phyloP scores from a whole-genome alignment of 2,797 vertebrate species.

The Bufotes viridis region DNA sequence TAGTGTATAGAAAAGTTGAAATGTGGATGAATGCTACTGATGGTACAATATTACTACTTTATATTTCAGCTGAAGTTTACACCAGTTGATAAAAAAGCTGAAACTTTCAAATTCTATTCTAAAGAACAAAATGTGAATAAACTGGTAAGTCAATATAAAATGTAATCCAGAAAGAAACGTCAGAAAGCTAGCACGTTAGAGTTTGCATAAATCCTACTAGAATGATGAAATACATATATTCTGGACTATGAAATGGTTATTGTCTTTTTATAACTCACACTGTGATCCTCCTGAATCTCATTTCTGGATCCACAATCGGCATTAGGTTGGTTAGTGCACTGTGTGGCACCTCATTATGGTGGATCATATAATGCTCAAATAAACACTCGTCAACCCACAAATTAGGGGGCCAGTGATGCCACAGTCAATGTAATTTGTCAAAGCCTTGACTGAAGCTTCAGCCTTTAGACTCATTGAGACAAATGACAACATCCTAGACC shows the following conservation, averaged over 20 bases:
- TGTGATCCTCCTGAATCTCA: background rate
- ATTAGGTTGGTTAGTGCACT: background rate
- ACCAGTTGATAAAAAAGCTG: constrained; percentile 91
- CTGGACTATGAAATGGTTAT: background rate
- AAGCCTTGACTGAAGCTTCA: no score
- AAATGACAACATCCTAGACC: no score
- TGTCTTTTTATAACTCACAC: background rate
- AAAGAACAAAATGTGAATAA: constrained; percentile 91
- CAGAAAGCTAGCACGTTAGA: background rate
- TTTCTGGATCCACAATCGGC: background rate
- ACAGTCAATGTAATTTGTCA: no score
- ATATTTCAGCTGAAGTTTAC: constrained; percentile 87
- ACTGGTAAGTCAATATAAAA: constrained; percentile 77
- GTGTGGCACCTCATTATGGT: background rate
- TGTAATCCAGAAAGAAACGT: background rate
- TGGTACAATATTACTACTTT: background rate
- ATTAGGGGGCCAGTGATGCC: background rate
- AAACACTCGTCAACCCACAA: background rate
- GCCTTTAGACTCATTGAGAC: no score
- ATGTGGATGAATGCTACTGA: background rate
- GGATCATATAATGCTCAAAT: background rate
- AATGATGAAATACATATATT: background rate
- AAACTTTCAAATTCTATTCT: constrained; percentile 94
- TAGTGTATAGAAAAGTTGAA: background rate
- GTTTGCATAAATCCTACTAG: background rate